Base-by-base conservation (phyloP, 2,113 vertebrate genomes). In the Turnix velox region DNA sequence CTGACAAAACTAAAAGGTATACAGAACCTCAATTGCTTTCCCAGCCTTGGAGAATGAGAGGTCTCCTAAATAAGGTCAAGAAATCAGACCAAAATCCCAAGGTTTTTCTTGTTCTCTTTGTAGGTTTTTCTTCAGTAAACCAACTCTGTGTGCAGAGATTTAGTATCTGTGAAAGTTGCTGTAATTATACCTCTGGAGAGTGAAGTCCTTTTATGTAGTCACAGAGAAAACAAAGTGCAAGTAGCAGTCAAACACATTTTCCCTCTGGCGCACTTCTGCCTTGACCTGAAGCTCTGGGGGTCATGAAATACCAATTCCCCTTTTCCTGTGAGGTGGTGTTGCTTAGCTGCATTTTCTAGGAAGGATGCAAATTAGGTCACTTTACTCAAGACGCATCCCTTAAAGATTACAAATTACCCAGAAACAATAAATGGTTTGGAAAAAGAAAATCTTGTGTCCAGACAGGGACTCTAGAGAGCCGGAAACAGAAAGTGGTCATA, bases 161-260 rank as follows among this genome's bases (percentile, higher is more conserved):
- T 46, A 76, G 42, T 51, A 37, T 24, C 67, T 69, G 20, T 82
- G 74, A 51, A 92, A 87, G 74, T 24, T 82, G 19, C n/a, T 91
- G 51, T 79, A 87, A 89, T 78, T 92, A 13, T 65, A 89, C 54
- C 81, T 68, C 77, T 78, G 54, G 92, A 87, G 84, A 51, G 68
- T 39, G 40, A 86, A 78, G 45, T 82, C 42, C 23, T 94, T 94
- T 84, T 62, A 76, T 30, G 28, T 12, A 65, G 33, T 35, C 86
- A 84, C 68, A 87, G 78, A 81, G 66, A 77, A 90, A 94, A 65
- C 48, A 82, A 87, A 87, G 73, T 75, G 24, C 16, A 84, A 90
- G 52, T 3, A 10, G 33, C 28, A 90, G 76, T 57, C 48, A 86
- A 82, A 87, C 2, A 2, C 20, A 16, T 94, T 84, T 92, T 85